Conservation (phyloP, 1,140 invertebrate species). For the Holcopasites calliopsidis region DNA sequence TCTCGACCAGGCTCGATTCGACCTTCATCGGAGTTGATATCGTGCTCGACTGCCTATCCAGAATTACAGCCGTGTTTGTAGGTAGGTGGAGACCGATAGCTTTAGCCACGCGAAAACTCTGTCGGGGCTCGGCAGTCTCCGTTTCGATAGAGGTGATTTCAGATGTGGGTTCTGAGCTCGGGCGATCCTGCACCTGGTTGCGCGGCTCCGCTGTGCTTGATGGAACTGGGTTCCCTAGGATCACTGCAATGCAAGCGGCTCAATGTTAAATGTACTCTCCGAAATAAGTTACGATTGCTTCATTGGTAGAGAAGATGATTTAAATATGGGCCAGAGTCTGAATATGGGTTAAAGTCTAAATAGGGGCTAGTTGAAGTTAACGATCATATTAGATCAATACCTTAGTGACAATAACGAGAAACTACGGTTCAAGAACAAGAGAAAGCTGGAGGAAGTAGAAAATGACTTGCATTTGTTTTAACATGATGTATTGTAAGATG, state of each 20-base stretch:
- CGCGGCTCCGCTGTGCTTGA: constrained; percentile 65
- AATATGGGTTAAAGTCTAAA: no score
- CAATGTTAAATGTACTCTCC: no score
- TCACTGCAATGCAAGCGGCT: constrained; percentile 45
- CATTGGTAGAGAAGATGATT: no score
- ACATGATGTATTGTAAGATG: no score
- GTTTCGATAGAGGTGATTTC: constrained; percentile 15
- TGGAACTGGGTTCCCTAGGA: constrained; percentile 65
- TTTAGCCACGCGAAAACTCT: constrained; percentile 67
- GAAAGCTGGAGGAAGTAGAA: no score
- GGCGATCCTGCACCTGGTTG: constrained; percentile 31
- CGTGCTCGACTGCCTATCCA: constrained; percentile 43
- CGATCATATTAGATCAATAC: no score
- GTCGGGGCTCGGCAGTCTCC: constrained; percentile 31
- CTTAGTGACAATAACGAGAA: no score
- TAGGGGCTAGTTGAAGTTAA: no score
- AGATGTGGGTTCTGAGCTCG: constrained; percentile 8
- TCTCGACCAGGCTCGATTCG: constrained; percentile 4
- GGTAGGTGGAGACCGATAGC: constrained; percentile 64
- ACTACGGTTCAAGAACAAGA: no score
- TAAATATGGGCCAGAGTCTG: no score
- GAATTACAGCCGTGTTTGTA: constrained; percentile 43
- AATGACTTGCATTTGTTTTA: no score
- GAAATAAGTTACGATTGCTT: no score
- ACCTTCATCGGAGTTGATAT: background rate